phyloP scores from a whole-genome alignment of 2,797 vertebrate species.

The Agapornis canus region DNA sequence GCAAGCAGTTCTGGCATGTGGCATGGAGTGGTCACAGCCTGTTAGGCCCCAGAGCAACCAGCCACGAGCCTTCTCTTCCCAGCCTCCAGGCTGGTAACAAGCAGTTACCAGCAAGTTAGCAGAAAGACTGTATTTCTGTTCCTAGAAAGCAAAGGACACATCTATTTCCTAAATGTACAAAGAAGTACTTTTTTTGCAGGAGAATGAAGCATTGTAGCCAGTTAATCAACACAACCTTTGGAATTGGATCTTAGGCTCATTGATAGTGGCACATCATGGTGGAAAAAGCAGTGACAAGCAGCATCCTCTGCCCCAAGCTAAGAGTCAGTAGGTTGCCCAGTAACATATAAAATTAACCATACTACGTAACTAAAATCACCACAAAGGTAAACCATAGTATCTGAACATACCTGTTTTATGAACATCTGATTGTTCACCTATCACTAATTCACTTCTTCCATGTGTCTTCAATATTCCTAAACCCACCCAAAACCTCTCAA shows the following conservation, averaged over 20 bases:
- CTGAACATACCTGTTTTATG: not conserved
- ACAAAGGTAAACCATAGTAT: not conserved
- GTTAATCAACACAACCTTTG: no score
- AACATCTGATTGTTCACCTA: not conserved
- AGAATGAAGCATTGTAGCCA: accelerated
- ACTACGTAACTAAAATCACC: not conserved
- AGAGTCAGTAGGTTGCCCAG: not conserved
- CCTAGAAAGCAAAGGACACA: not conserved
- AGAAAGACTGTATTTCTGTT: not conserved
- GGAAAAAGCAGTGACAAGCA: not conserved
- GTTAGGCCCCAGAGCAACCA: not conserved
- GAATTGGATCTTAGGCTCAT: accelerated
- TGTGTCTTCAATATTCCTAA: not conserved
- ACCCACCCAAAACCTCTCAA: not conserved
- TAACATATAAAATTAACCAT: not conserved
- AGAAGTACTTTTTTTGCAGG: not conserved
- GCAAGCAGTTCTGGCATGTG: not conserved
- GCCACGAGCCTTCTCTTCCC: not conserved
- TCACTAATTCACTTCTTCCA: not conserved
- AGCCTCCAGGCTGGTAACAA: not conserved
- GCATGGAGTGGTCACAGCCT: not conserved
- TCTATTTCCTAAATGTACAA: not conserved
- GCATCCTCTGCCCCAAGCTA: not conserved
- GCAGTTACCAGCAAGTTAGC: not conserved
- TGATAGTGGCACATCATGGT: accelerated